Base-by-base conservation (phyloP, 2,888 invertebrate species). In the Temnothorax ravouxi region DNA sequence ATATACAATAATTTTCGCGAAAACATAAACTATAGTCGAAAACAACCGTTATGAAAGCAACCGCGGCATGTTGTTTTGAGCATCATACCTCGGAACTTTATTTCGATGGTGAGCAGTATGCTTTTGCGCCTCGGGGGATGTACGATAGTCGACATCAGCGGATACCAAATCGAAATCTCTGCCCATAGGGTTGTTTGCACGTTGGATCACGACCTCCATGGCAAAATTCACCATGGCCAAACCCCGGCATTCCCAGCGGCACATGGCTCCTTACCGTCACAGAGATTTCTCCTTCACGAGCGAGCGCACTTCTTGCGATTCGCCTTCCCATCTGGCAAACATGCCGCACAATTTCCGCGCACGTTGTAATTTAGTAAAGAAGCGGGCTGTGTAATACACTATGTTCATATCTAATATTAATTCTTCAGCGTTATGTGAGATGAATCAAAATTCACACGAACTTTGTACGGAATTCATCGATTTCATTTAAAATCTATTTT, bases 201-300 rank as follows among this genome's bases (percentile, higher is more conserved):
- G 89, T 87, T 90, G 92, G 92, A 92, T 92, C 91, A 92, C 88
- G 87, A 87, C 90, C 91, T 89, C 89, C 90, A 90, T 92, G 87
- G 90, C 89, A 86, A 92, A 92, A 92, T 92, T 92, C 90, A 84
- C 87, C 87, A 85, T 87, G 76, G 85, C 84, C 83, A 84, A 87
- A 88, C 84, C 83, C 86, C 56, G 18, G 85, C 80, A 89, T 85
- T 88, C 88, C 89, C 88, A 86, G 25, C 50, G 89, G 89, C 75
- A 64, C 79, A 72, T 59, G 81, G 47, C 75, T 79, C 59, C 79
- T 79, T 79, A 79, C 13, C 71, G 79, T 79, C 79, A 38, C 47
- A 47, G 47, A 71, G 79, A 79, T 79, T 79, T 71, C 79, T 79
- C 38, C 47, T 59, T 79, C 21, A 79, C 79, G 47, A 71, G 34